These are phyloP conservation scores for Papilio polyxenes DNA, from an alignment of 1,140 invertebrate species.

Conservation along the genomic window DNA sequence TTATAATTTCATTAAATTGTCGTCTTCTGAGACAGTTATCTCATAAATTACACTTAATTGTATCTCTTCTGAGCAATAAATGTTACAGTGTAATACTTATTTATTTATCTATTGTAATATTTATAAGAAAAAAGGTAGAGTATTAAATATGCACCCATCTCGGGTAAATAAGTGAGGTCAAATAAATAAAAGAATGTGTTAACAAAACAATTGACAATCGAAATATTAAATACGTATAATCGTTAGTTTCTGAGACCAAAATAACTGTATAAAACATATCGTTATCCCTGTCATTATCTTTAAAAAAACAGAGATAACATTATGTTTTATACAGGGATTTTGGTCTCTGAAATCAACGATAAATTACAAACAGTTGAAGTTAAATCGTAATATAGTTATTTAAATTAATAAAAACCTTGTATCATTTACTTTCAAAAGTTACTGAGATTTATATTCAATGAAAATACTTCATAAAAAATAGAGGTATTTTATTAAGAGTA, in stretches of 20 bases:
- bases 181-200: neutral
- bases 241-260: too few relatives aligned
- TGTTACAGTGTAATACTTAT: neutral
- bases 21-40: neutral
- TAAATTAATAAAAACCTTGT: too few relatives aligned
- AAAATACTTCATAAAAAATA: neutral
- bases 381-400: too few relatives aligned
- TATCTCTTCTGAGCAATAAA: neutral
- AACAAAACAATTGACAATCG: neutral
- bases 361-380: too few relatives aligned
- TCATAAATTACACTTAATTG: slow-evolving; percentile 2
- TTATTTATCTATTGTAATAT: neutral
- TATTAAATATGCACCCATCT: neutral
- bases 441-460: too few relatives aligned
- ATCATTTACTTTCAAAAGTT: too few relatives aligned
- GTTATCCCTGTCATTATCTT: too few relatives aligned
- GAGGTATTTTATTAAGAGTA: neutral
- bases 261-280: too few relatives aligned
- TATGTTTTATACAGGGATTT: too few relatives aligned
- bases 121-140: neutral
- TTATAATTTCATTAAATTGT: slow-evolving; percentile 4
- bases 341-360: too few relatives aligned
- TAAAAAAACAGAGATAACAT: too few relatives aligned
- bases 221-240: too few relatives aligned
- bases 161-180: neutral